phyloP scores from a whole-genome alignment of 2,888 invertebrate genomes.

The Trichopoda pennipes region DNA sequence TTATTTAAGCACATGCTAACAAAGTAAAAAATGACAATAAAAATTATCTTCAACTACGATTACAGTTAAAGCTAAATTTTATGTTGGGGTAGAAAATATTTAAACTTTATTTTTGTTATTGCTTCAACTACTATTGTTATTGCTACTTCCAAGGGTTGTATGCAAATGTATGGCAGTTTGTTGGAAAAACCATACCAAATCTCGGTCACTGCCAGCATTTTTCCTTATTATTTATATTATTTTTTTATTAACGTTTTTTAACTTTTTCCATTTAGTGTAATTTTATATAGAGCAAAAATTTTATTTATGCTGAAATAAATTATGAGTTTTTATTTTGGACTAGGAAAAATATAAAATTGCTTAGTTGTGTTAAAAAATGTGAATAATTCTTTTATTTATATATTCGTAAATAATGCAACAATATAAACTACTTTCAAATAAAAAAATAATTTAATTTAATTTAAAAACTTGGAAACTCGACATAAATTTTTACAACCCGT shows the following conservation, averaged over 20 bases:
- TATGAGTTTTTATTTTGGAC: background rate
- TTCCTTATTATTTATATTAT: conserved; percentile 7
- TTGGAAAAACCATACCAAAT: conserved; percentile 8
- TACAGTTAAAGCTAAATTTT: conserved; percentile 45
- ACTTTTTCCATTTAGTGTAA: conserved; percentile 9
- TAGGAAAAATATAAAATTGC: conserved; percentile 27
- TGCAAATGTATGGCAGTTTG: conserved; percentile 37
- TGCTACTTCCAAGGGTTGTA: background rate
- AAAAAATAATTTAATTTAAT: conserved; percentile 14
- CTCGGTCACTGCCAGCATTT: conserved; percentile 42
- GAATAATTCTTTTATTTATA: background rate
- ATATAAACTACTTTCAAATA: conserved; percentile 6
- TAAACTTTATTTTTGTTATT: conserved; percentile 16
- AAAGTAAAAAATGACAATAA: conserved; percentile 15
- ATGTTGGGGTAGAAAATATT: conserved; percentile 18
- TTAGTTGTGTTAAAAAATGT: conserved; percentile 20
- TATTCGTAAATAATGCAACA: conserved; percentile 20
- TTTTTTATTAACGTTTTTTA: background rate
- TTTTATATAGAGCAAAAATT: conserved; percentile 33
- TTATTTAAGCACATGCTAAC: conserved; percentile 43
- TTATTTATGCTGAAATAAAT: background rate
- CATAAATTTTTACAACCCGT: background rate
- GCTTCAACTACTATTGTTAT: background rate
- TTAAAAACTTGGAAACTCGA: conserved; percentile 21
- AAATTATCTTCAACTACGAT: conserved; percentile 33